Evolutionary conservation across 2,113 vertebrate species (phyloP), one percentile per base, ranked within the genome.

Genomic region (Notiomystis cincta): DNA sequence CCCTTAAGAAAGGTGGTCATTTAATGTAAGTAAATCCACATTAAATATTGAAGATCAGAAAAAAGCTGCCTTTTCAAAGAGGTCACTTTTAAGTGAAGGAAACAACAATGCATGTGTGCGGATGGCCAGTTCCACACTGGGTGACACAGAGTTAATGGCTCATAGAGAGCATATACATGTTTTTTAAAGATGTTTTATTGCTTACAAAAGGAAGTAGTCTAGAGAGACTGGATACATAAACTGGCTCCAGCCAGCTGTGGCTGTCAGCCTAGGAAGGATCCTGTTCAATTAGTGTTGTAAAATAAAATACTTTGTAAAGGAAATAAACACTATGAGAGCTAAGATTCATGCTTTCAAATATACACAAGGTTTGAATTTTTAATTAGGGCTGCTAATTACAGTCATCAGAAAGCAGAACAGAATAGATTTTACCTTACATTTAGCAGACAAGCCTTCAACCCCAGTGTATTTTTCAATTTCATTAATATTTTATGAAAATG

Each of bases 401-500:
- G 99, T 99, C 99, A 99, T 99, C 99, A 99, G 99, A 99, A 99
- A 98, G 98, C 98, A 98, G 98, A 99, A 98, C 98, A 98, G 99
- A 99, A 99, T 99, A 99, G 99, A 99, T 99, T 99, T 99, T 98
- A 98, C 99, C 99, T 99, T 99, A 98, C 98, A 98, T 98, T 98
- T 98, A 98, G 97, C 97, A 99, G 99, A 99, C 98, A 98, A 98
- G 98, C 98, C 98, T 99, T 99, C 98, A 98, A 99, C 98, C 98
- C 98, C 96, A 98, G 99, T 99, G 98, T 99, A 99, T 99, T 99
- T 99, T 99, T 99, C 99, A 99, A 98, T 99, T 99, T 98, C 98
- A 99, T 99, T 99, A 99, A 99, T 99, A 99, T 99, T 99, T 99
- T 98, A 99, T 99, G 99, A 99, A 99, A 99, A 99, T 99, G 99